These are phyloP conservation scores for Drosophila pallidifrons DNA, from an alignment of 1,140 invertebrate genomes.

Conservation along the genomic window DNA sequence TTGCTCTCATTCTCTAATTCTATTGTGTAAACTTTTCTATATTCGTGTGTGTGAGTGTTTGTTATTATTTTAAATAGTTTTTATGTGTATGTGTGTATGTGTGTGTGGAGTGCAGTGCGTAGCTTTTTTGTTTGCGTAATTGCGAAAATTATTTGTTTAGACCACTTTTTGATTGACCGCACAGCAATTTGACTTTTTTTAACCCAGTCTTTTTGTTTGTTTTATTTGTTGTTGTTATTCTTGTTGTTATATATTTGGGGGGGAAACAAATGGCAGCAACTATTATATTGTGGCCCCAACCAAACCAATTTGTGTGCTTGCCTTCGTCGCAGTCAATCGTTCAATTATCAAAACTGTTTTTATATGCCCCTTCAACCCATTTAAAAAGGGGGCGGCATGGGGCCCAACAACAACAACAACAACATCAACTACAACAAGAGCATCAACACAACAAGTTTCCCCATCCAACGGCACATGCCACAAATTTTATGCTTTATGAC, in stretches of 20 bases:
- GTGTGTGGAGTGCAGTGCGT: conserved; percentile 8
- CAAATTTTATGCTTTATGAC: conserved; percentile 67
- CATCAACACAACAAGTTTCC: background rate
- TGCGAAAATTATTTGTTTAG: conserved; percentile 79
- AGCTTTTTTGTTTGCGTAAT: conserved; percentile 66
- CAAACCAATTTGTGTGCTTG: conserved; percentile 64
- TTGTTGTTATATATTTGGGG: conserved; percentile 9
- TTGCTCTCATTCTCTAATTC: conserved; percentile 29
- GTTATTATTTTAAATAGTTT: conserved; percentile 2
- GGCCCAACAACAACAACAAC: background rate
- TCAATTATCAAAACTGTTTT: conserved; percentile 71
- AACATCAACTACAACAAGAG: background rate
- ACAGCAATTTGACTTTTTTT: conserved; percentile 73
- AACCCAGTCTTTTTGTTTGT: conserved; percentile 38
- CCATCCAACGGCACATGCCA: conserved; percentile 44
- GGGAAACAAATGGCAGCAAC: conserved; percentile 40
- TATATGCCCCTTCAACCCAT: conserved; percentile 25
- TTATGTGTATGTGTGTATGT: background rate
- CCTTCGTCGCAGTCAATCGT: conserved; percentile 59
- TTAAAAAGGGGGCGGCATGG: conserved; percentile 14
- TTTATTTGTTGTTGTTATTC: background rate
- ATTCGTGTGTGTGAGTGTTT: background rate
- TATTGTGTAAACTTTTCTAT: background rate
- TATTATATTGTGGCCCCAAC: conserved; percentile 28
- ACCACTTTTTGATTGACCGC: conserved; percentile 76